Conservation (phyloP, 2,113 vertebrate species). For the Onychostruthus taczanowskii region DNA sequence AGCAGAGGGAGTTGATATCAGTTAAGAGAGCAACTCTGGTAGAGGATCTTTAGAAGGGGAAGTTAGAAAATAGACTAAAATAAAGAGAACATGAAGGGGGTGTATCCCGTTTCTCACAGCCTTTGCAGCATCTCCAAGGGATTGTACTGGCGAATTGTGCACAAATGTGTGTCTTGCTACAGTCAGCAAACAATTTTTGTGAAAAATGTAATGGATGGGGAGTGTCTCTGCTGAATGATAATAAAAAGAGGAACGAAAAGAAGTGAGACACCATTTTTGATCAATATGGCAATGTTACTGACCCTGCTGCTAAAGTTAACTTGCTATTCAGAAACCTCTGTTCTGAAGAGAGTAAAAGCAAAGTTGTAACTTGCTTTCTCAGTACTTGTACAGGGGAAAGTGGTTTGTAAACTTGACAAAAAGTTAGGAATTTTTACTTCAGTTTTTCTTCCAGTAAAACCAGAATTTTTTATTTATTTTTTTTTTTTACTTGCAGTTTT, state of each 20-base stretch:
- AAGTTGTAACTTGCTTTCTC: not conserved
- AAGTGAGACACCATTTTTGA: not conserved
- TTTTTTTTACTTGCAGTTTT: not conserved
- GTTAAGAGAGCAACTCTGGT: not conserved
- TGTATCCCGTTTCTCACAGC: not conserved
- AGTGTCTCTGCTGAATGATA: not conserved
- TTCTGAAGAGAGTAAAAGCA: not conserved
- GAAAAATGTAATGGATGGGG: not conserved
- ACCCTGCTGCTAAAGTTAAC: not conserved
- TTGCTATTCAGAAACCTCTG: not conserved
- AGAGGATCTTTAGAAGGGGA: not conserved
- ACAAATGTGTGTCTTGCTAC: not conserved
- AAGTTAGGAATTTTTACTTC: not conserved
- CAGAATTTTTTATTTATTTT: not conserved
- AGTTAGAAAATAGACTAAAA: not conserved
- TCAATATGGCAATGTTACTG: not conserved
- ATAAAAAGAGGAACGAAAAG: not conserved
- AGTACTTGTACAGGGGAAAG: not conserved
- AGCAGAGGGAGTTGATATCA: rapidly evolving
- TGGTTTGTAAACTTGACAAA: not conserved
- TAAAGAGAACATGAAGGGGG: not conserved
- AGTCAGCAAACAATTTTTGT: not conserved
- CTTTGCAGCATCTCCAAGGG: not conserved
- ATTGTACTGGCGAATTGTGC: not conserved
- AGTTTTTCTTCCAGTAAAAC: not conserved